Evolutionary conservation across 2,113 vertebrate genomes (phyloP).

Genomic region (Chlorodrepanis virens): DNA sequence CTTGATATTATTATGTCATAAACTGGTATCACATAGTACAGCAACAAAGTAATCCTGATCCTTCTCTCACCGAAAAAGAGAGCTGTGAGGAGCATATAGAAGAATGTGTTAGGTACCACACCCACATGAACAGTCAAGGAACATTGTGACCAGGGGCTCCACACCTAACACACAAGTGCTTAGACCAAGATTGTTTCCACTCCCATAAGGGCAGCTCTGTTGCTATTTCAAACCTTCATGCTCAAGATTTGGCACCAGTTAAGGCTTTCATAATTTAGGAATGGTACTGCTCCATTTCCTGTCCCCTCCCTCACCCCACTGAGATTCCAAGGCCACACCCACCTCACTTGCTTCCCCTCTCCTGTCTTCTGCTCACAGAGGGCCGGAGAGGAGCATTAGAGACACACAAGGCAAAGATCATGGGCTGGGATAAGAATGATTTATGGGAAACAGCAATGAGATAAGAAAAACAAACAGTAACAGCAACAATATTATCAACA

Average conservation of each 20-base stretch:
- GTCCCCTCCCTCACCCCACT: rapidly evolving
- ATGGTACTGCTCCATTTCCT: not conserved
- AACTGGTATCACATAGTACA: not conserved
- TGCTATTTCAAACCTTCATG: not conserved
- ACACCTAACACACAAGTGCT: no score
- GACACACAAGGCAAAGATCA: not conserved
- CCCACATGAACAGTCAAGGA: not conserved
- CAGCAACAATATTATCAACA: not conserved
- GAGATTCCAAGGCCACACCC: not conserved
- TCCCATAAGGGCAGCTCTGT: rapidly evolving
- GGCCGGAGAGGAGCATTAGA: not conserved
- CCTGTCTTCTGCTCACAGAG: no score
- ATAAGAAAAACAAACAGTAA: not conserved
- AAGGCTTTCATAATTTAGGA: not conserved
- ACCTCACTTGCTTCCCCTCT: not conserved
- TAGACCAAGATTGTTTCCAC: not conserved
- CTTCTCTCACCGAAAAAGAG: not conserved
- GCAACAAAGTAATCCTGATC: not conserved
- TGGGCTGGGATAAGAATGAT: not conserved
- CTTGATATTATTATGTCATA: not conserved
- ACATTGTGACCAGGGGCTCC: not conserved
- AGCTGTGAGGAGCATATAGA: no score
- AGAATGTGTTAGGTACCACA: not conserved
- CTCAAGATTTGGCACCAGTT: rapidly evolving
- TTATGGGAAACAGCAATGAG: not conserved